Evolutionary conservation across 1,140 invertebrate genomes (phyloP), one percentile per base, ranked within the genome.

Genomic region (Xylocopa sonorina): DNA sequence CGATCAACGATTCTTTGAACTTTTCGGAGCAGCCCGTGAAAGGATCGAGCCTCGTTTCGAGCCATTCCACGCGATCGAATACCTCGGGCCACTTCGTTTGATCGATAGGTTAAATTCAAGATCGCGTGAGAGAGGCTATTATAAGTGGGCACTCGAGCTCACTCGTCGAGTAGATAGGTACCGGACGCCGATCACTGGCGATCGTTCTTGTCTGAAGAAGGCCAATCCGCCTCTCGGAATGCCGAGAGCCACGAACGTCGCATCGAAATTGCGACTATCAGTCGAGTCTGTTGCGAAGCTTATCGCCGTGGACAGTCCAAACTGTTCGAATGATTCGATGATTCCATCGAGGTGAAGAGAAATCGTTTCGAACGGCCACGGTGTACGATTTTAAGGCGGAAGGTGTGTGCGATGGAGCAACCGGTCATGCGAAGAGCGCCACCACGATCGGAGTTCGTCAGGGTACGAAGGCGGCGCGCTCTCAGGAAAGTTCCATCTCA

Each of bases 401-500:
- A 10, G 50, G 14, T 7, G 34, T 14, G 63, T 51, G 7, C 51
- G 53, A 58, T 51, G 66, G 62, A 74, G 68, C 63, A 38, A 24
- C 38, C 46, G 62, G 69, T 78, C 83, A 63, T 73, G 64, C 57
- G 78, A 57, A 62, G 21, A 63, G 38, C 66, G 53, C 21, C 5
- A 1, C n/a, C 21, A 51, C 48, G 46, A 60, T 38, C 29, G 41
- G 69, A 62, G 67, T 82, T 78, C 48, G 74, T 58, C 41, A 43
- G 29, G 64, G 71, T 75, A 78, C 58, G 76, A 68, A 80, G 71
- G 67, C 76, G 79, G 46, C 83, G 48, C 66, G 81, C 68, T 83
- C 78, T 80, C 80, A 67, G 78, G 78, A 79, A 82, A 84, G 87
- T 89, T 89, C 88, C 90, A 91, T 91, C 87, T 91, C 90, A 90